A percentile compares a stretch with the other conserved stretches of the same genome.
These are phyloP conservation scores for Pempheris klunzingeri DNA, from an alignment of 2,797 vertebrate species.

Conservation along the genomic window DNA sequence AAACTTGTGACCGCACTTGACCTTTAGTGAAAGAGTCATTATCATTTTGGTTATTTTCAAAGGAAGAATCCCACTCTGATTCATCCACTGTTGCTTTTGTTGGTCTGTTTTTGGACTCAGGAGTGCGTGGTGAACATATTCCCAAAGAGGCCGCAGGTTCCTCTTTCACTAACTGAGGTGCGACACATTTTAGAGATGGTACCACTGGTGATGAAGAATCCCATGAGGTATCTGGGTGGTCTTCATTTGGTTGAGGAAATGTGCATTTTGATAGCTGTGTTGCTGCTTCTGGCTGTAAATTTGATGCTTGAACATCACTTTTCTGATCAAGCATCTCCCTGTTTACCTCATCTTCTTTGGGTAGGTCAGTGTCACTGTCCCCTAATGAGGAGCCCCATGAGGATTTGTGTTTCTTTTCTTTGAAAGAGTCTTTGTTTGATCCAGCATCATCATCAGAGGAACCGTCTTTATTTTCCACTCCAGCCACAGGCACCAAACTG, in stretches of 20 bases:
- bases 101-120: conserved; percentile 21
- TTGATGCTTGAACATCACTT: conserved; percentile 20
- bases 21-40: not conserved
- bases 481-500: conserved; percentile 4
- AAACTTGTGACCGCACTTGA: conserved; percentile 12
- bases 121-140: conserved; percentile 14
- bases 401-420: conserved; percentile 53
- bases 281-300: conserved; percentile 28
- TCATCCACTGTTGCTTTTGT: conserved; percentile 34
- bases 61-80: conserved; percentile 71
- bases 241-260: conserved; percentile 41
- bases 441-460: conserved; percentile 30
- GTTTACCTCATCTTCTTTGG: conserved; percentile 36
- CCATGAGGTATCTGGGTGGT: conserved; percentile 29
- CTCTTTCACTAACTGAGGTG: conserved; percentile 20
- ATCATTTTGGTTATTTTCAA: conserved; percentile 54
- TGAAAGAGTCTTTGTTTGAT: conserved; percentile 21
- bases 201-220: conserved; percentile 51
- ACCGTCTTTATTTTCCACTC: conserved; percentile 9
- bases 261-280: conserved; percentile 23
- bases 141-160: conserved; percentile 20
- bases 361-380: conserved; percentile 48
- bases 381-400: conserved; percentile 79
- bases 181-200: conserved; percentile 43
- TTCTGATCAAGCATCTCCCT: conserved; percentile 23